phyloP scores from a whole-genome alignment of 2,797 vertebrate species.

The Cirrhinus mrigala region DNA sequence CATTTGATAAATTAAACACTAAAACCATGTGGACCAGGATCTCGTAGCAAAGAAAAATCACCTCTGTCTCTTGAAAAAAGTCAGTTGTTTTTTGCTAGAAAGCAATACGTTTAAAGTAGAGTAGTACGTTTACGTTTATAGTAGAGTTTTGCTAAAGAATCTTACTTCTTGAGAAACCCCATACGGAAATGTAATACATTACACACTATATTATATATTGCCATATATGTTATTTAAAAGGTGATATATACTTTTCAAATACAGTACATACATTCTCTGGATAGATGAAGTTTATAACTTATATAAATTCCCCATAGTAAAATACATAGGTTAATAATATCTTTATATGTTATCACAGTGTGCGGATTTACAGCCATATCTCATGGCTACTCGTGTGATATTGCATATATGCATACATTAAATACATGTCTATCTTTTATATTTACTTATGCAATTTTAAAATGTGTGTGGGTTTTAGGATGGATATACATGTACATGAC shows the following conservation, averaged over 20 bases:
- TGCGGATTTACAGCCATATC: too few relatives aligned
- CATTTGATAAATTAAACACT: conserved; percentile 21
- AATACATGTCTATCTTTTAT: too few relatives aligned
- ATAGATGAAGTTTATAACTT: neutral
- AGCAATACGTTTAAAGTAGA: neutral
- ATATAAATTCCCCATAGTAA: too few relatives aligned
- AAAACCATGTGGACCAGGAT: conserved; percentile 1
- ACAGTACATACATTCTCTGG: neutral
- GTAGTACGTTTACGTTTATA: too few relatives aligned
- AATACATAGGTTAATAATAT: too few relatives aligned
- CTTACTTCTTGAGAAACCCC: neutral
- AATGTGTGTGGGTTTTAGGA: too few relatives aligned
- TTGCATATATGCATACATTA: too few relatives aligned
- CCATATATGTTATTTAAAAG: neutral
- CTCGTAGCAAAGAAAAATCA: neutral
- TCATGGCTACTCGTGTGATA: too few relatives aligned
- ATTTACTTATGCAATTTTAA: too few relatives aligned
- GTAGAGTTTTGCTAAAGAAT: neutral
- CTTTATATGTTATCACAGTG: too few relatives aligned
- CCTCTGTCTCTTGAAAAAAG: neutral
- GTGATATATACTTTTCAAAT: neutral
- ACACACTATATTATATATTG: neutral
- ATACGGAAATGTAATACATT: neutral
- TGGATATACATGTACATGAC: too few relatives aligned
- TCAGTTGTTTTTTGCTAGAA: neutral